These are phyloP conservation scores for Ianthella basta DNA, from an alignment of 37 sponge, comb jelly and placozoan species.

Conservation along the genomic window DNA sequence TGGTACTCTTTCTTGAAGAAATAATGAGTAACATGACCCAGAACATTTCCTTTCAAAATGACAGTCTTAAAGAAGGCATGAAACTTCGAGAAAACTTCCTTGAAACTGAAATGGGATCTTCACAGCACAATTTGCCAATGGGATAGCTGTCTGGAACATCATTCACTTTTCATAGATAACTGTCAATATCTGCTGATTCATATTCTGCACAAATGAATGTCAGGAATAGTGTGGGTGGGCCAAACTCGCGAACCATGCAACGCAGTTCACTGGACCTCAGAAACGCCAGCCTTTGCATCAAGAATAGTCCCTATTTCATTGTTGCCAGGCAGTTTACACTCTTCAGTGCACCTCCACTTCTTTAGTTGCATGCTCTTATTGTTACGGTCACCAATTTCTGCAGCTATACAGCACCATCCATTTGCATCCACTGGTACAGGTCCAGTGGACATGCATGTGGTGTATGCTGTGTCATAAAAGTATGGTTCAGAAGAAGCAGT, in stretches of 20 bases:
- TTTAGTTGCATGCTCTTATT: not conserved
- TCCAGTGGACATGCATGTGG: not conserved
- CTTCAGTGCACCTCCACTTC: conserved; percentile 18
- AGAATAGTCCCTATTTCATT: not conserved
- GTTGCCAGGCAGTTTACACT: not conserved
- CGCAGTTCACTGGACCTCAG: conserved; percentile 27
- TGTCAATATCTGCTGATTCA: conserved; percentile 44
- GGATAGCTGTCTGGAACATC: conserved; percentile 14
- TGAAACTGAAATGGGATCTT: conserved; percentile 52
- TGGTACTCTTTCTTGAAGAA: conserved; percentile 42
- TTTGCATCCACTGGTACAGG: conserved; percentile 14
- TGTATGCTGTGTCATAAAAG: conserved; percentile 29
- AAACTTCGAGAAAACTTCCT: conserved; percentile 36
- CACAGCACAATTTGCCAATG: conserved; percentile 47
- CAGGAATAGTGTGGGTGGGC: conserved; percentile 51
- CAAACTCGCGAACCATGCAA: conserved; percentile 49
- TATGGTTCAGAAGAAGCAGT: no score
- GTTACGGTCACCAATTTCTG: not conserved
- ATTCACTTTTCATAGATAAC: conserved; percentile 42
- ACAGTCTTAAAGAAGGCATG: conserved; percentile 31
- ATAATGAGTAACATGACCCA: conserved; percentile 50
- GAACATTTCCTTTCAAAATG: conserved; percentile 8
- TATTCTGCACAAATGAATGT: conserved; percentile 55
- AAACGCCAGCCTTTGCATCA: conserved; percentile 23
- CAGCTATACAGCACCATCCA: conserved; percentile 5